Percentiles rank a stretch among this genome's conserved stretches.
phyloP scores from a whole-genome alignment of 2,797 vertebrate species.

The Numenius phaeopus region DNA sequence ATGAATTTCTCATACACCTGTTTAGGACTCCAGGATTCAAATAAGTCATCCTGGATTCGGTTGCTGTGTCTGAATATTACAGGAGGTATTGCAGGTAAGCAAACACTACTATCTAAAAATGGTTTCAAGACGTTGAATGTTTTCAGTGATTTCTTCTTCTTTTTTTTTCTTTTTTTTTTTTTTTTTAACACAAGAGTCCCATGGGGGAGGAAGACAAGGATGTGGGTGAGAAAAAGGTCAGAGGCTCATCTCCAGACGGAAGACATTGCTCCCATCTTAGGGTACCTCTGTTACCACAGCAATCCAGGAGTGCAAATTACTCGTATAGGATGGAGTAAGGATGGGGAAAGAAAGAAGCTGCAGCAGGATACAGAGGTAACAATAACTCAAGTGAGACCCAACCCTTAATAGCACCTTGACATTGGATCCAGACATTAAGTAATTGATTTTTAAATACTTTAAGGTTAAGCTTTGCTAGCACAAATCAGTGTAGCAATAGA shows the following conservation, averaged over 20 bases:
- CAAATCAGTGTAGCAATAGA: background rate
- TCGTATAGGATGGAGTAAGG: background rate
- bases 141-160: background rate
- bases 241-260: background rate
- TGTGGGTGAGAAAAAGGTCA: background rate
- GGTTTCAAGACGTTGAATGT: background rate
- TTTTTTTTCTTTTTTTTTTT: no score
- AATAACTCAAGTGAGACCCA: background rate
- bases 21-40: background rate
- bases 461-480: background rate
- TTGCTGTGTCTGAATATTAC: background rate
- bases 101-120: background rate
- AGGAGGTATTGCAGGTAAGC: background rate
- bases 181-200: background rate
- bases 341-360: background rate
- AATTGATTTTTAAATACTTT: background rate
- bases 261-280: background rate
- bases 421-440: background rate
- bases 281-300: no score
- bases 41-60: background rate
- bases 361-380: background rate
- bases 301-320: fast-evolving
- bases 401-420: background rate
- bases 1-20: background rate
- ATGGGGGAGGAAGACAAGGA: background rate